Evolutionary conservation across 1,140 invertebrate genomes (phyloP), one percentile per base, ranked within the genome.

Genomic region (Scaptomyza graminum): DNA sequence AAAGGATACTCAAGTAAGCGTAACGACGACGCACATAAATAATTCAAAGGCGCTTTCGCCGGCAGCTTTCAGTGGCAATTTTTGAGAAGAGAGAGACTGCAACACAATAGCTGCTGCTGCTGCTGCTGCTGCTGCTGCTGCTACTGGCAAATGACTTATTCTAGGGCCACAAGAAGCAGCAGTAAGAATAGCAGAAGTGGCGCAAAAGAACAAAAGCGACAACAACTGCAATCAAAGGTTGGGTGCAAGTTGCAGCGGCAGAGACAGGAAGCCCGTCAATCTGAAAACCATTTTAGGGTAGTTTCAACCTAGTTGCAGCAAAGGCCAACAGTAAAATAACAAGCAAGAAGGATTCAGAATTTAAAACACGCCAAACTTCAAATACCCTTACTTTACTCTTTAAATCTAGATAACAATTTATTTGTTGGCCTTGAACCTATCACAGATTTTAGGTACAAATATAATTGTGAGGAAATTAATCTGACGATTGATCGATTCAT

Each of bases 261-360:
- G 37, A 41, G 37, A 41, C 0, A 37, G 74, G 71, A 65, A 64
- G 71, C 63, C 34, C 39, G 46, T 41, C 68, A 79, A 76, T 73
- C 59, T 68, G 49, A 73, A 76, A 76, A 59, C 59, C 60, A 60
- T 74, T 76, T 59, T 67, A 63, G 44, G 47, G 60, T 76, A 76
- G 74, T 76, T 76, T 69, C 60, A 74, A 22, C 18, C 18, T 74
- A 74, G 57, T 62, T 75, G 57, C 16, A 4, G 5, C 18, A 47
- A 22, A 47, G 16, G 37, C 12, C 37, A 34, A 34, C 28, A 31
- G 28, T 34, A 1, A 41, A 41, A 41, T 12, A 12, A n/a, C n/a
- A n/a, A 12, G n/a, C 34, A 46, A 47, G 6, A n/a, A n/a, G n/a
- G n/a, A n/a, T n/a, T n/a, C n/a, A n/a, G n/a, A n/a, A n/a, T n/a